Base-by-base conservation (phyloP, 2,888 invertebrate species). In the Neoaliturus tenellus region DNA sequence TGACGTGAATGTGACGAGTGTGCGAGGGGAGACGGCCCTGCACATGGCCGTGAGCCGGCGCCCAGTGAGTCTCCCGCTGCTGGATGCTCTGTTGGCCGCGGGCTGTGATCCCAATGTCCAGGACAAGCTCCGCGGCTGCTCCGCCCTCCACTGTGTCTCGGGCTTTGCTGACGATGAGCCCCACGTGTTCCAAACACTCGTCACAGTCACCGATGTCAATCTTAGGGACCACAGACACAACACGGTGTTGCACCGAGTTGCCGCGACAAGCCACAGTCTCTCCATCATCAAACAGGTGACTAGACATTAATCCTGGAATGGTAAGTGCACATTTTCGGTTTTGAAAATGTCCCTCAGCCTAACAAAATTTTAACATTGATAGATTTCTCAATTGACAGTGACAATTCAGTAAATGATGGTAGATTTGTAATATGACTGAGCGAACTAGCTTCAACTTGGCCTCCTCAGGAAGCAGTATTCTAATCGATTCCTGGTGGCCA, bases 11-110 rank as follows among this genome's bases (percentile, higher is more conserved):
- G 88, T 88, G 20, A 88, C 90, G 84, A 90, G 90, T 17, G 89
- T 90, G 4, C 88, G 89, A 28, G 90, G 90, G 3, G 90, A 90
- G 86, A 90, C 89, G 6, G 90, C 90, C 0, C 87, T 90, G 4
- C 90, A 90, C 84, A 87, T 90, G 75, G 89, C 88, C 25, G 89
- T 90, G 73, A 85, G 88, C 39, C 81, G 84, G 14, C 84, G 84
- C 41, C 85, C 82, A 23, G 84, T 85, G 51, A 89, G 89, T 67
- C 88, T 88, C 31, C 88, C 88, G 84, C 89, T 90, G 81, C 89
- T 90, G 12, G 88, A 86, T 80, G 87, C 89, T 78, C 88, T 90
- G 4, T 85, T 90, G 41, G 88, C 89, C 67, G 87, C 89, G 81
- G 89, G 88, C 23, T 90, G 90, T 83, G 89, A 90, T 39, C 55